A percentile compares a stretch with the other conserved stretches of the same genome.
Evolutionary conservation across 2,113 vertebrate species (phyloP).

Genomic region (Coryphaenoides rupestris): DNA sequence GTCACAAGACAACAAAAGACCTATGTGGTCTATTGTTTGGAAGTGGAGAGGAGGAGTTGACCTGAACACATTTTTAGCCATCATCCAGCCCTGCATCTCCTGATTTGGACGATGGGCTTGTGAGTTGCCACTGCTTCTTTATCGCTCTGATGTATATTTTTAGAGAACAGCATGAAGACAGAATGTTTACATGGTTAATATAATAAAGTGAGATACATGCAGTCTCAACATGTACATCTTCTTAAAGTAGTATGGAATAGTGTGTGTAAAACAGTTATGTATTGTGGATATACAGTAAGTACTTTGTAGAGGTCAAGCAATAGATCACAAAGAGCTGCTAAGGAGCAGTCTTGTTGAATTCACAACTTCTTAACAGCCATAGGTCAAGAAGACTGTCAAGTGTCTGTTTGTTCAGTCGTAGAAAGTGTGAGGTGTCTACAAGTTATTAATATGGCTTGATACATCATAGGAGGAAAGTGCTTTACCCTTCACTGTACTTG

Average conservation of each 20-base stretch:
- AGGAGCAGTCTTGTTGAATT: slow-evolving; percentile 3
- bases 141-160: too few species aligned
- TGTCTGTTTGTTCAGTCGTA: neutral
- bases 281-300: neutral
- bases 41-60: neutral
- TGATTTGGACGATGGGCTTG: neutral
- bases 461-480: neutral
- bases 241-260: too few species aligned
- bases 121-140: neutral
- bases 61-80: neutral
- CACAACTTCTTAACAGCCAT: slow-evolving; percentile 3
- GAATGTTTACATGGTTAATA: too few species aligned
- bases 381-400: slow-evolving; percentile 3
- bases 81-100: slow-evolving; percentile 1
- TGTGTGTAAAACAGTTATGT: too few species aligned
- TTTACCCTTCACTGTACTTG: neutral
- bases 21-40: neutral
- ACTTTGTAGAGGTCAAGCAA: neutral
- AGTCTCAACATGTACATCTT: too few species aligned
- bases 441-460: slow-evolving; percentile 5
- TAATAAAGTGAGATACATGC: too few species aligned
- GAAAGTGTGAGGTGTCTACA: slow-evolving; percentile 4
- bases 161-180: too few species aligned
- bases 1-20: neutral
- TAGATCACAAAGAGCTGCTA: neutral